Evolutionary conservation across 2,113 vertebrate species (phyloP).

Genomic region (Pluvianellus socialis): DNA sequence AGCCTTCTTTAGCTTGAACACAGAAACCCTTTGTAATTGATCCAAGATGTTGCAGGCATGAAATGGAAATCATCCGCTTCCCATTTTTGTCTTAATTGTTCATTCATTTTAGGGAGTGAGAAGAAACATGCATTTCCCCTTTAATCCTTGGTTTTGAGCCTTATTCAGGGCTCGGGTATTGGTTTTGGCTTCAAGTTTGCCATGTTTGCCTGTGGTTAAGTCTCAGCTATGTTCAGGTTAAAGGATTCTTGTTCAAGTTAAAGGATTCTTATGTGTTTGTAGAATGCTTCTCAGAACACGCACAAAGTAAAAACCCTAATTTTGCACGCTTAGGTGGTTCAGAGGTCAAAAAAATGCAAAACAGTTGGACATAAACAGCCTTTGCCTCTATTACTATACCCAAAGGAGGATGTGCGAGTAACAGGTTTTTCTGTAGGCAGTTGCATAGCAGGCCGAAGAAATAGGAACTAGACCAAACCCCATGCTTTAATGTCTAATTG

Average conservation of each 20-base stretch:
- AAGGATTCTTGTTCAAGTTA: background rate
- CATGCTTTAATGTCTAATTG: background rate
- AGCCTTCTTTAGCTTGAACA: conserved; percentile 31
- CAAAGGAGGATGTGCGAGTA: background rate
- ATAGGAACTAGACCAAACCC: background rate
- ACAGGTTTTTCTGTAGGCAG: background rate
- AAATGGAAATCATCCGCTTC: conserved; percentile 35
- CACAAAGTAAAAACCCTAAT: background rate
- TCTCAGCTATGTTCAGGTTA: background rate
- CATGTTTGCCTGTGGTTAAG: background rate
- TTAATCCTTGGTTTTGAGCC: background rate
- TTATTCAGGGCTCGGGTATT: background rate
- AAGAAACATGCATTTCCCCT: background rate
- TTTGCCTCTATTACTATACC: background rate
- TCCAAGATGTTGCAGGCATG: background rate
- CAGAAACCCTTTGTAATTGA: conserved; percentile 43
- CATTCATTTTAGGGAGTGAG: conserved; percentile 2
- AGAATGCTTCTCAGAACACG: background rate
- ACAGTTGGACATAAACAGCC: background rate
- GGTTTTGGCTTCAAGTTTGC: background rate
- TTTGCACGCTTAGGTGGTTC: background rate
- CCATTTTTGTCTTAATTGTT: background rate
- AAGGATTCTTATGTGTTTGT: background rate
- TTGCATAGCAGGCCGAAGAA: background rate
- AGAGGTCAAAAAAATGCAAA: background rate